phyloP scores from a whole-genome alignment of 2,113 vertebrate species.

The Hypomesus transpacificus region DNA sequence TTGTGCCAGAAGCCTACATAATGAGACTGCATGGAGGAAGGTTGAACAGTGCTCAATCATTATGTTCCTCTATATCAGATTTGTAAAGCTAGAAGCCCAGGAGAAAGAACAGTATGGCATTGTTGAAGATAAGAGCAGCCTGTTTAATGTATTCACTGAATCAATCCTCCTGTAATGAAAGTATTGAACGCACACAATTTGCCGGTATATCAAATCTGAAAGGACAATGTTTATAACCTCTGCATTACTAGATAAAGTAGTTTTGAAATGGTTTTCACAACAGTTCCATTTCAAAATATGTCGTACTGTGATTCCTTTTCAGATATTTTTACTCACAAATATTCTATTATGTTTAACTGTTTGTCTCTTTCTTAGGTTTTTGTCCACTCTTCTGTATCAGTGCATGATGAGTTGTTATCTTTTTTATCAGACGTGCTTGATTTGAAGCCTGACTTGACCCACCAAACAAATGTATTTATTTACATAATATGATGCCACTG shows the following conservation, averaged over 20 bases:
- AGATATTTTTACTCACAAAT: no score
- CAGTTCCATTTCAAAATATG: background rate
- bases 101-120: background rate
- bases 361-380: no score
- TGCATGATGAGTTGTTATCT: no score
- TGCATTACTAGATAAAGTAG: conserved; percentile 3
- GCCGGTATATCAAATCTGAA: conserved; percentile 8
- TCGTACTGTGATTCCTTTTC: background rate
- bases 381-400: no score
- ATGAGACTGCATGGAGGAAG: conserved; percentile 28
- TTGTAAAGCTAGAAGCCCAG: conserved; percentile 15
- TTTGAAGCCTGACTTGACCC: no score
- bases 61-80: conserved; percentile 22
- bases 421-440: no score
- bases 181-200: conserved; percentile 5
- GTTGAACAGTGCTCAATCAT: conserved; percentile 21
- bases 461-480: no score
- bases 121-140: background rate
- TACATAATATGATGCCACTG: no score
- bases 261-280: background rate
- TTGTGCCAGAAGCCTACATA: conserved; percentile 2
- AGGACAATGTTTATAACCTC: background rate
- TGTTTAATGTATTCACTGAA: conserved; percentile 13
- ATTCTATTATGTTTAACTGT: no score
- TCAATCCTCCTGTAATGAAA: conserved; percentile 19